phyloP scores from a whole-genome alignment of 2,888 invertebrate genomes.

The Meliscaeva auricollis region DNA sequence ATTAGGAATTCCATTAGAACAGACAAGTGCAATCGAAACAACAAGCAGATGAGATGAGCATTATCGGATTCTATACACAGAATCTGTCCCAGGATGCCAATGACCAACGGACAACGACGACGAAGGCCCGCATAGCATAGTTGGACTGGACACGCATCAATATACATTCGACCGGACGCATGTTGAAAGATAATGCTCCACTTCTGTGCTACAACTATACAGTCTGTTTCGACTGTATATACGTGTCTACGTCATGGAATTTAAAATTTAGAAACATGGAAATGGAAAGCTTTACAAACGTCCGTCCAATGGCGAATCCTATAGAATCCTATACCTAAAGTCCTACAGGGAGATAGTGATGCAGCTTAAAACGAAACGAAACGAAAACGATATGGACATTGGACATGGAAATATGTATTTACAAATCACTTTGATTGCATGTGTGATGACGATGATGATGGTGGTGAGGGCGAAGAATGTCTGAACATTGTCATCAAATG shows the following conservation, averaged over 20 bases:
- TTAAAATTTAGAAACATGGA: slow-evolving; percentile 61
- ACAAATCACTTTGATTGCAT: slow-evolving; percentile 69
- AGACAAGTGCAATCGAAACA: slow-evolving; percentile 59
- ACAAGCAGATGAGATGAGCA: slow-evolving; percentile 63
- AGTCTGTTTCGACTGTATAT: too few species aligned
- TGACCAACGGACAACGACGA: too few species aligned
- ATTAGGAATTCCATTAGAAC: slow-evolving; percentile 67
- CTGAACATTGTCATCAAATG: slow-evolving; percentile 38
- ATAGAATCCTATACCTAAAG: neutral
- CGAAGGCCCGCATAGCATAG: neutral
- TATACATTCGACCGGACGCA: slow-evolving; percentile 32
- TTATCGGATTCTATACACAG: slow-evolving; percentile 50
- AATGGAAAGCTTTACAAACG: slow-evolving; percentile 27
- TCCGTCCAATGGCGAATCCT: neutral
- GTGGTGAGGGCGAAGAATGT: slow-evolving; percentile 9
- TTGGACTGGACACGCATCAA: slow-evolving; percentile 34
- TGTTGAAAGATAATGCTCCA: slow-evolving; percentile 52
- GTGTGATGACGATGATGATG: slow-evolving; percentile 28
- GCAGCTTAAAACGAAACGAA: slow-evolving; percentile 22
- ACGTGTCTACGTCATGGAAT: slow-evolving; percentile 49
- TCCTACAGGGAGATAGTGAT: neutral
- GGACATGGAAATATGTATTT: slow-evolving; percentile 64
- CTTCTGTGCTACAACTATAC: neutral
- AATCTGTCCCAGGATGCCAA: slow-evolving; percentile 55
- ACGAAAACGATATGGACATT: slow-evolving; percentile 41